phyloP scores from a whole-genome alignment of 1,140 invertebrate species.

The Drosophila dunni region DNA sequence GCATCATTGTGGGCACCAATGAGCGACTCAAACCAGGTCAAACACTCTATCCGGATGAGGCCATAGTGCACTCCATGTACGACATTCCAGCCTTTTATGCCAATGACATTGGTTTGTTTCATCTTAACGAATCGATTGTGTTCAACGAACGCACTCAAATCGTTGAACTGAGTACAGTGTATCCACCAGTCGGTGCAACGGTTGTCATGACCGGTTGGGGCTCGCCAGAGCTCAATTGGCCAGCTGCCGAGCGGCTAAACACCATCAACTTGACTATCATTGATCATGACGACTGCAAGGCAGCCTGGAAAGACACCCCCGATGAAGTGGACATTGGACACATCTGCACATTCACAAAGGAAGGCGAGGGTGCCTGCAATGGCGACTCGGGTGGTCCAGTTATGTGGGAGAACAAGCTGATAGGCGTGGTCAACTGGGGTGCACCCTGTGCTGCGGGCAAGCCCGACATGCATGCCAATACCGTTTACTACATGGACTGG shows the following conservation, averaged over 20 bases:
- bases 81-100: conserved; percentile 62
- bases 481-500: conserved; percentile 76
- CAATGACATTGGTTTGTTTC: conserved; percentile 86
- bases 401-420: conserved; percentile 77
- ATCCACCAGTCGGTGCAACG: conserved; percentile 58
- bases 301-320: conserved; percentile 36
- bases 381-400: conserved; percentile 87
- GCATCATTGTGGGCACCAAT: conserved; percentile 73
- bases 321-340: conserved; percentile 78
- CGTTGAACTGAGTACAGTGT: conserved; percentile 55
- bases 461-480: conserved; percentile 85
- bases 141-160: conserved; percentile 84
- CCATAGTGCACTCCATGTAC: conserved; percentile 68
- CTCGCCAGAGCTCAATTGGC: conserved; percentile 39
- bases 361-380: conserved; percentile 86
- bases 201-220: conserved; percentile 85
- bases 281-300: conserved; percentile 48
- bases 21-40: conserved; percentile 56
- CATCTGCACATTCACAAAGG: conserved; percentile 87
- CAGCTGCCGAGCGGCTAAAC: conserved; percentile 49
- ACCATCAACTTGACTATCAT: conserved; percentile 67
- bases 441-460: conserved; percentile 85
- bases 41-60: conserved; percentile 40
- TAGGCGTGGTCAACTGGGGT: conserved; percentile 87
- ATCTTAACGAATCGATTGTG: conserved; percentile 82